A percentile compares a stretch with the other conserved stretches of the same genome.
These are phyloP conservation scores for Rhombomys opimus DNA, from an alignment of 2,113 vertebrate genomes.

Conservation along the genomic window DNA sequence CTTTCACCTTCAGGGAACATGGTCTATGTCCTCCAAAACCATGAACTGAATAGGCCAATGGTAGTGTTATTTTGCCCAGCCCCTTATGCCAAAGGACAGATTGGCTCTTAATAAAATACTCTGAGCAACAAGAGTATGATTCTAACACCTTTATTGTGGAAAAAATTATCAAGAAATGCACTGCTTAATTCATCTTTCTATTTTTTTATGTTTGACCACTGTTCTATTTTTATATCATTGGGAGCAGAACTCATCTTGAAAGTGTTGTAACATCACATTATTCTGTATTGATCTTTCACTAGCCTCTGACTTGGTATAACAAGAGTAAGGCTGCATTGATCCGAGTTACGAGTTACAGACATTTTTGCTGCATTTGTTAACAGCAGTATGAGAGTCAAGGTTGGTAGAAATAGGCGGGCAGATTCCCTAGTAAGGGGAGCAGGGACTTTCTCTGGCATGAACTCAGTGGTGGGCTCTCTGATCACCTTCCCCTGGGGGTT, in stretches of 20 bases:
- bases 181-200: background rate
- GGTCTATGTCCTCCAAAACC: background rate
- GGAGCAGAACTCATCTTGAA: background rate
- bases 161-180: background rate
- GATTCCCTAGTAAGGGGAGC: no score
- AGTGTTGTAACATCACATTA: background rate
- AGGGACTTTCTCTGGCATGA: no score
- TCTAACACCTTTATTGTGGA: background rate
- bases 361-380: background rate
- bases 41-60: background rate
- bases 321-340: background rate
- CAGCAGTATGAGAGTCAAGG: background rate
- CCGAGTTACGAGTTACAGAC: background rate
- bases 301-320: background rate
- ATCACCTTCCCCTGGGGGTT: no score
- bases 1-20: background rate
- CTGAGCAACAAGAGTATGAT: background rate
- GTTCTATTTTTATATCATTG: background rate
- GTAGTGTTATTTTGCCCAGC: accelerated
- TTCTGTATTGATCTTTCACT: background rate
- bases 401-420: background rate
- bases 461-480: no score
- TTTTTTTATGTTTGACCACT: background rate
- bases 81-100: background rate
- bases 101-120: background rate